A percentile compares a stretch with the other conserved stretches of the same genome.
These are phyloP conservation scores for Coregonus ussuriensis DNA, from an alignment of 2,797 vertebrate species.

Conservation along the genomic window DNA sequence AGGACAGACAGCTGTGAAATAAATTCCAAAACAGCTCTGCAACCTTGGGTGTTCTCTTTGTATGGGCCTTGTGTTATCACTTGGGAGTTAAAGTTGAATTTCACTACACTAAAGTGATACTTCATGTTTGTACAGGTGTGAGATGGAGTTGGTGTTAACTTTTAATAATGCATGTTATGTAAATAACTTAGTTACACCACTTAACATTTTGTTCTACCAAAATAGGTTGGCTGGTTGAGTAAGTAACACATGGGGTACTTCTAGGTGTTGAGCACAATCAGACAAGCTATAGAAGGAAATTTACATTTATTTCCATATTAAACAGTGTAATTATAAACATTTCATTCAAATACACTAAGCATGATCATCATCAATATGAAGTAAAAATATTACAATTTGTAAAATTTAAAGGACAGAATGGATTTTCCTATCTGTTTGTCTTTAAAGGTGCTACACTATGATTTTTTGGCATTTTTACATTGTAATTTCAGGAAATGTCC, in stretches of 20 bases:
- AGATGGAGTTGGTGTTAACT: too few relatives aligned
- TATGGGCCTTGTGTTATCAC: not conserved
- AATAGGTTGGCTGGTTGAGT: too few relatives aligned
- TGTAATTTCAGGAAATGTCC: too few relatives aligned
- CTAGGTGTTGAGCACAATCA: not conserved
- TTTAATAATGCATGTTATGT: too few relatives aligned
- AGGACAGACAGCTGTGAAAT: conserved; percentile 62
- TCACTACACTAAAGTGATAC: too few relatives aligned
- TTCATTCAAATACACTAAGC: conserved; percentile 97
- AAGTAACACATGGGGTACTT: too few relatives aligned
- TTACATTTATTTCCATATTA: conserved; percentile 99
- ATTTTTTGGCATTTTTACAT: too few relatives aligned
- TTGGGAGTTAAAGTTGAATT: too few relatives aligned
- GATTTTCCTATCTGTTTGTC: conserved; percentile 61
- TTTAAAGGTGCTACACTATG: too few relatives aligned
- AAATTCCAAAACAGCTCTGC: conserved; percentile 33
- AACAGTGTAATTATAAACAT: conserved; percentile 99
- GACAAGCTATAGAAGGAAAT: conserved; percentile 63
- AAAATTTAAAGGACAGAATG: conserved; percentile 87
- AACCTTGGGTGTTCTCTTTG: not conserved
- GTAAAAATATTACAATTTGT: conserved; percentile 98
- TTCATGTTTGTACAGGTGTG: too few relatives aligned
- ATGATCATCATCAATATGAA: conserved; percentile 96
- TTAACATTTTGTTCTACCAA: too few relatives aligned
- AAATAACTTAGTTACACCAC: too few relatives aligned